These are phyloP conservation scores for Labeo calbasu DNA, from an alignment of 2,797 vertebrate species.

Conservation along the genomic window DNA sequence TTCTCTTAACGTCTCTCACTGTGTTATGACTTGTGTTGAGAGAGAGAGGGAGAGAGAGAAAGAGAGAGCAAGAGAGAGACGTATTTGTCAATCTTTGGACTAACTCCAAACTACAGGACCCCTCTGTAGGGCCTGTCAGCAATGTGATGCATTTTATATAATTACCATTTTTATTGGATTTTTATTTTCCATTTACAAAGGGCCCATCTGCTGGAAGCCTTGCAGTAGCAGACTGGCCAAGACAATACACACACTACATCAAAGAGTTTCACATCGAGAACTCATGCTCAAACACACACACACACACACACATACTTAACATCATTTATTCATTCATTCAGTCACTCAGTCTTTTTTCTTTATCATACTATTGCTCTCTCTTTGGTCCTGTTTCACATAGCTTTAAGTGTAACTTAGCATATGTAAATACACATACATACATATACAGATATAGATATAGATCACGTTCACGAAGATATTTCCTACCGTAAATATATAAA, in stretches of 20 bases:
- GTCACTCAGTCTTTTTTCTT: neutral
- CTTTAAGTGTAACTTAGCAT: neutral
- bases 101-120: slow-evolving; percentile 65
- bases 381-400: slow-evolving; percentile 23
- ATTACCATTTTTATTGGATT: slow-evolving; percentile 89
- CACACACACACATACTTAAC: slow-evolving; percentile 21
- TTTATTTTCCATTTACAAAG: slow-evolving; percentile 83
- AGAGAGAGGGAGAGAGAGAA: slow-evolving; percentile 29
- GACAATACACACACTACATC: slow-evolving; percentile 71
- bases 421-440: neutral
- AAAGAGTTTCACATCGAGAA: slow-evolving; percentile 62
- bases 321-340: slow-evolving; percentile 38
- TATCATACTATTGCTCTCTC: neutral
- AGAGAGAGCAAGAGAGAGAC: slow-evolving; percentile 59
- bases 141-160: slow-evolving; percentile 76
- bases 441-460: too few relatives aligned
- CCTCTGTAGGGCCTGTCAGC: slow-evolving; percentile 69
- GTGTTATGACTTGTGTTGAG: slow-evolving; percentile 64
- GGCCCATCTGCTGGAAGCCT: slow-evolving; percentile 80
- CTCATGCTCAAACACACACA: slow-evolving; percentile 30
- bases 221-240: slow-evolving; percentile 71
- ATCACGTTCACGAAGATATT: too few relatives aligned
- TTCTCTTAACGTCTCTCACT: slow-evolving; percentile 65
- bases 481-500: too few relatives aligned
- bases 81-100: slow-evolving; percentile 73